Conservation (phyloP, 2,113 vertebrate genomes). For the Cyanocitta stelleri region DNA sequence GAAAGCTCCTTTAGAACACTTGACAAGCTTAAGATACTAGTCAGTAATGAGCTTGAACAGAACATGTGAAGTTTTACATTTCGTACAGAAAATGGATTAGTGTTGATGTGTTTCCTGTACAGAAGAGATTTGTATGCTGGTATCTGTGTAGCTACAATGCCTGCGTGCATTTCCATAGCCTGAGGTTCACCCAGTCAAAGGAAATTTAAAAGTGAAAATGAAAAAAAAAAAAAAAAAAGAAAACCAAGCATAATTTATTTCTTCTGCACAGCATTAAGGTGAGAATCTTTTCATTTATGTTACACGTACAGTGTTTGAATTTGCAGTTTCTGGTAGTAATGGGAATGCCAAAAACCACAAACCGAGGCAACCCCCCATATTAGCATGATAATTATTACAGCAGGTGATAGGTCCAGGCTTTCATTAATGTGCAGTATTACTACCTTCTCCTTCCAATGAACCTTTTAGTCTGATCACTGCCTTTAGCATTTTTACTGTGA, state of each 20-base stretch:
- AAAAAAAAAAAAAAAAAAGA: not conserved
- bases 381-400: slow-evolving; percentile 42
- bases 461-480: slow-evolving; percentile 13
- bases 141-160: not conserved
- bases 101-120: slow-evolving; percentile 15
- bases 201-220: slow-evolving; percentile 33
- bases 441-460: slow-evolving; percentile 24
- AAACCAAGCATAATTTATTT: not conserved
- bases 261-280: not conserved
- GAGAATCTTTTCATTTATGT: slow-evolving; percentile 18
- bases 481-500: not conserved
- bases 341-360: slow-evolving; percentile 35
- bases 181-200: slow-evolving; percentile 17
- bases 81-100: slow-evolving; percentile 2
- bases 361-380: not conserved
- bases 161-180: not conserved
- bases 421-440: slow-evolving; percentile 11
- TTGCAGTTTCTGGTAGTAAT: slow-evolving; percentile 11
- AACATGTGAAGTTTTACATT: slow-evolving; percentile 44
- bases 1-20: slow-evolving; percentile 75
- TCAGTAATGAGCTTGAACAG: slow-evolving; percentile 69
- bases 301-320: not conserved
- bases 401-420: slow-evolving; percentile 38
- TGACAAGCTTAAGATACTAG: slow-evolving; percentile 78
- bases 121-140: not conserved